Evolutionary conservation across 2,888 invertebrate genomes (phyloP).

Genomic region (Ernsta delagoae): DNA sequence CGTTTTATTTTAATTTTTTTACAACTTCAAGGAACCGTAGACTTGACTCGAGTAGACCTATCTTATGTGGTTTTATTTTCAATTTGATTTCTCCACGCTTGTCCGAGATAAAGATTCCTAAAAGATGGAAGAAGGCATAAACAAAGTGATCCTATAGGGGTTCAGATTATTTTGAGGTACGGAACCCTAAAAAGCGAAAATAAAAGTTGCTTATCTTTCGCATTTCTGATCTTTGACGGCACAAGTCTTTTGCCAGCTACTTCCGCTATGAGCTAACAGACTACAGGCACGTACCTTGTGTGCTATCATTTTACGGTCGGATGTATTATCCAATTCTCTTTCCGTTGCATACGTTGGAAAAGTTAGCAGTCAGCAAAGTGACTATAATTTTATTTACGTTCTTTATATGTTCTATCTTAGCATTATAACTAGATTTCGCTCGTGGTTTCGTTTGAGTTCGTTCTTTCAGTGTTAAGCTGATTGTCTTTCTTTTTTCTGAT

Average conservation of each 20-base stretch:
- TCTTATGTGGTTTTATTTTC: no score
- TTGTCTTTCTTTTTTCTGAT: not conserved
- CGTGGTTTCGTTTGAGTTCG: not conserved
- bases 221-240: conserved; percentile 38
- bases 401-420: not conserved
- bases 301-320: conserved; percentile 33
- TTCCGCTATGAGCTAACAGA: conserved; percentile 34
- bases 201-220: conserved; percentile 38
- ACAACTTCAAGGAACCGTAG: no score
- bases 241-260: conserved; percentile 34
- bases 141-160: no score
- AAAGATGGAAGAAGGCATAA: no score
- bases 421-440: not conserved
- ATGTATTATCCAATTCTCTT: conserved; percentile 36
- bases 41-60: no score
- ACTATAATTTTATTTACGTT: conserved; percentile 27
- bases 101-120: no score
- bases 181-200: conserved; percentile 21
- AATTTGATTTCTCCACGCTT: no score
- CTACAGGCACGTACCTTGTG: conserved; percentile 26
- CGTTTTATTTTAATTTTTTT: no score
- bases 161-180: no score
- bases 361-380: conserved; percentile 29
- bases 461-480: not conserved
- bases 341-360: conserved; percentile 26